Base-by-base conservation (phyloP, 2,888 invertebrate species). In the Melieria omissa region DNA sequence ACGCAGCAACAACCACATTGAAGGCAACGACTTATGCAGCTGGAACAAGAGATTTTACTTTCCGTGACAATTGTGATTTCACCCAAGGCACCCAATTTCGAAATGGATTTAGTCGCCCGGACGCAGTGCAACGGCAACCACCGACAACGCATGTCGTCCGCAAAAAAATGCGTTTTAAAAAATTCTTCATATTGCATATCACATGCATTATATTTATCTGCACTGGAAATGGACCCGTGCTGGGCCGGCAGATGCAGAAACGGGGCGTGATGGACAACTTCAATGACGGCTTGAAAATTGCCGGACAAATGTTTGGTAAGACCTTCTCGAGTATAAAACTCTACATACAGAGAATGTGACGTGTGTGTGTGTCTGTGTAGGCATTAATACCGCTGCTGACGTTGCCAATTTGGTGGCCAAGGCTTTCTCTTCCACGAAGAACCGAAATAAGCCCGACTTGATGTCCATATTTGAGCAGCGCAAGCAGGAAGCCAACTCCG, bases 361-460 rank as follows among this genome's bases (percentile, higher is more conserved):
- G 9, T 9, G 3, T 5, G 14, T 41, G 44, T 7, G 9, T 8
- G 58, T 41, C 52, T 72, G 46, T 10, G n/a, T 16, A 85, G 85
- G 87, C 70, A 84, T 87, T n/a, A 87, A 87, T 57, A 86, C 86
- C 0, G 90, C 90, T 0, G 88, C 87, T 46, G 89, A 89, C 78
- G 91, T 93, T 65, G 90, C 91, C 1, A 89, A 89, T 82, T 84
- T 92, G 74, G 91, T 92, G 9, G 88, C 89, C 9, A 88, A 88
- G 74, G 89, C 90, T 41, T 89, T 91, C 74, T 80, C 85, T 0
- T 70, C 75, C 1, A 77, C 78, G 3, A 80, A 80, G 45, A 76
- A 8, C 4, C 71, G 55, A 9, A 70, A 74, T n/a, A 78, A 78
- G 6, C 78, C 85, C 0, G 77, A 82, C 55, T 52, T 84, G 3